phyloP scores from a whole-genome alignment of 2,113 vertebrate species.

The Epinephelus fuscoguttatus region DNA sequence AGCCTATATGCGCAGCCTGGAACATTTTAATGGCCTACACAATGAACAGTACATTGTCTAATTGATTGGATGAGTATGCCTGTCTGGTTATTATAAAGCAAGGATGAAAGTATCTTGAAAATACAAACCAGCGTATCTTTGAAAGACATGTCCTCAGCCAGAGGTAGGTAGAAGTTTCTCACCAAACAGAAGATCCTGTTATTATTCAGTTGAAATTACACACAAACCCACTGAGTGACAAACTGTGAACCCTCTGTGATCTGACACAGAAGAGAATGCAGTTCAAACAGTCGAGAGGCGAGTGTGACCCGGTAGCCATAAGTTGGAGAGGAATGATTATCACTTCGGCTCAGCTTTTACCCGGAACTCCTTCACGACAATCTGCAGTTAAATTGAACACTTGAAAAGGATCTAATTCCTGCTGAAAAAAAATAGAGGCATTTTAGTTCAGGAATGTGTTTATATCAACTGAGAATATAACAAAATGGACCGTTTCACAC shows the following conservation, averaged over 20 bases:
- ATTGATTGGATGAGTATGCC: background rate
- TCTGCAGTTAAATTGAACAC: background rate
- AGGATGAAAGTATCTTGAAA: constrained; percentile 23
- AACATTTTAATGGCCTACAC: background rate
- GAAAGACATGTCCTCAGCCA: constrained; percentile 1
- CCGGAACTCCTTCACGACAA: background rate
- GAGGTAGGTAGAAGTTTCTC: background rate
- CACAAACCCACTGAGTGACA: constrained; percentile 4
- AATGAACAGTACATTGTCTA: background rate
- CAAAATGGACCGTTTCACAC: background rate
- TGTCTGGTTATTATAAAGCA: constrained; percentile 3
- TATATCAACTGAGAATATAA: background rate
- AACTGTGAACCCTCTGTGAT: background rate
- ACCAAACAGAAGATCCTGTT: background rate
- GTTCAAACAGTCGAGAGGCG: constrained; percentile 24
- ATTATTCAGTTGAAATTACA: constrained; percentile 4
- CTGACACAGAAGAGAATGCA: background rate
- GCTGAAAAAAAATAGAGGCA: background rate
- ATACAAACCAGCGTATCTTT: constrained; percentile 13
- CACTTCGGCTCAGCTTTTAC: background rate
- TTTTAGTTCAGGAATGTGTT: constrained; percentile 21
- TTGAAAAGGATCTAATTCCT: background rate
- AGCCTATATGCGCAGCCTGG: background rate
- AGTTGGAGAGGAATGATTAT: background rate
- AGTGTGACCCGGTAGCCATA: background rate